These are phyloP conservation scores for Eulemur macaco DNA, from an alignment of 2,113 vertebrate genomes.

Conservation along the genomic window DNA sequence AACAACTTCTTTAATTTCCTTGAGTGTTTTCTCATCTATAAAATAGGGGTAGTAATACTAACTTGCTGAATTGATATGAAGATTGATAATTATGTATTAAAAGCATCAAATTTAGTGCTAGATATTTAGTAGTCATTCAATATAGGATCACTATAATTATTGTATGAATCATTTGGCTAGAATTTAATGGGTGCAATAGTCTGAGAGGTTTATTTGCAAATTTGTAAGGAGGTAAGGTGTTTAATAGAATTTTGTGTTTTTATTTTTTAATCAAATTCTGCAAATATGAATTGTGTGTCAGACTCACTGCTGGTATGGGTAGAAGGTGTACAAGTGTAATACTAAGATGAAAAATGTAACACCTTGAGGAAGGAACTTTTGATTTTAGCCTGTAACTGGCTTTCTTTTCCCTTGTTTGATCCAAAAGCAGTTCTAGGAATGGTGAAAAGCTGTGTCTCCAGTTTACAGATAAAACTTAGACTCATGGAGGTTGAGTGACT, in stretches of 20 bases:
- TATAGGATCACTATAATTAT: not conserved
- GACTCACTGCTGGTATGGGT: not conserved
- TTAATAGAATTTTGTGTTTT: not conserved
- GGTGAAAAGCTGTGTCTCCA: not conserved
- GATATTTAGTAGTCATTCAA: not conserved
- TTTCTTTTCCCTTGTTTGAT: not conserved
- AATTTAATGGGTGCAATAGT: not conserved
- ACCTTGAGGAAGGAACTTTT: not conserved
- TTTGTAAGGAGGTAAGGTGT: not conserved
- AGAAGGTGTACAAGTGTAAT: not conserved
- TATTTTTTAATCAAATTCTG: not conserved
- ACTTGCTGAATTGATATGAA: not conserved
- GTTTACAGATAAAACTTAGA: not conserved
- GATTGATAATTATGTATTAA: not conserved
- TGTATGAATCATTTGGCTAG: not conserved
- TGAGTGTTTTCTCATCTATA: constrained; percentile 14
- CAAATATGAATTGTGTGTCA: not conserved
- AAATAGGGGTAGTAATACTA: not conserved
- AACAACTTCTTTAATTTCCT: not conserved
- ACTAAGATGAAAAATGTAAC: not conserved
- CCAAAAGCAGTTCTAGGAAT: not conserved
- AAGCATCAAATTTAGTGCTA: not conserved
- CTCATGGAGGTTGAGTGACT: not conserved
- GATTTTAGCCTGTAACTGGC: not conserved
- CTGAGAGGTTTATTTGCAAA: not conserved